phyloP scores from a whole-genome alignment of 2,113 vertebrate species.

The Phaethon lepturus region DNA sequence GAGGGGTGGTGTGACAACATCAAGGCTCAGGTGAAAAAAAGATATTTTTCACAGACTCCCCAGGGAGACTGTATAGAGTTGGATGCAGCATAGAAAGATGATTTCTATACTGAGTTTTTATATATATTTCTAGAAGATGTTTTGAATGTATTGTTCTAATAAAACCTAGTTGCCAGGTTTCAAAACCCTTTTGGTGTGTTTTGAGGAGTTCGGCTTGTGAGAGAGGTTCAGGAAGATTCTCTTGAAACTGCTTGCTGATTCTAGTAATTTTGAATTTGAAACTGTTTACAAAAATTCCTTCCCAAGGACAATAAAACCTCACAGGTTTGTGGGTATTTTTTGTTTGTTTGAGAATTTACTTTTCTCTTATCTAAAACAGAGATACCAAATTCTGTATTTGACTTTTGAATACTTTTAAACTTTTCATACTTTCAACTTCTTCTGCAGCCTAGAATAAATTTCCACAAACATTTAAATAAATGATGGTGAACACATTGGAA shows the following conservation, averaged over 20 bases:
- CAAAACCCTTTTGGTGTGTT: neutral
- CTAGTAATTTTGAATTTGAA: neutral
- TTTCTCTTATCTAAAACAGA: neutral
- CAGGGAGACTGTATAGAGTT: neutral
- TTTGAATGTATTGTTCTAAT: neutral
- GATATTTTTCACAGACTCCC: neutral
- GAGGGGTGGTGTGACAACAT: neutral
- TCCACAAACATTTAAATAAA: neutral
- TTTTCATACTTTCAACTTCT: neutral
- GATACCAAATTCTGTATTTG: neutral
- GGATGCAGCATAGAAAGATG: neutral
- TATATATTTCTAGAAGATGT: accelerated
- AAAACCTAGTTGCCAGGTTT: neutral
- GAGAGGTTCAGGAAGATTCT: neutral
- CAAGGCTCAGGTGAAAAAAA: neutral
- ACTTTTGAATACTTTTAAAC: neutral
- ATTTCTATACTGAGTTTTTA: neutral
- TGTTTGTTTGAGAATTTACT: neutral
- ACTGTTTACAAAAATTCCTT: neutral
- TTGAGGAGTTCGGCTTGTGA: neutral
- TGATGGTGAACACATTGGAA: neutral
- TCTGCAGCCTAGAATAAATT: neutral
- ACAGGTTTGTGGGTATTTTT: neutral
- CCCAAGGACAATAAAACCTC: neutral
- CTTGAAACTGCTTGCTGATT: neutral